These are phyloP conservation scores for Drosophila demipolita DNA, from an alignment of 2,888 invertebrate species.

Conservation along the genomic window DNA sequence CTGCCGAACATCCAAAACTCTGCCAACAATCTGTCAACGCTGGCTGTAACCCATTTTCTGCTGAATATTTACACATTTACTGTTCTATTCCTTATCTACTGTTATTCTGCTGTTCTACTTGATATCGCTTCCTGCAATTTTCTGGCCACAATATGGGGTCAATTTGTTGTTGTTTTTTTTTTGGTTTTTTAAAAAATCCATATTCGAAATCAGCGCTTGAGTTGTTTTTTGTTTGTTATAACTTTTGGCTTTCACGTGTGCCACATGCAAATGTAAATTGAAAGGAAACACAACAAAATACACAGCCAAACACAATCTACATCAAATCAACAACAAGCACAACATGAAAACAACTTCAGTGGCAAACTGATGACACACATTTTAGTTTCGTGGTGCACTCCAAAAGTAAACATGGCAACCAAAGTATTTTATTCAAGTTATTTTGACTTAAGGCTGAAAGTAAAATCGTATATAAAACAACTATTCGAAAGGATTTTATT, in stretches of 20 bases:
- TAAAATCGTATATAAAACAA: neutral
- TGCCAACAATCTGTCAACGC: slow-evolving; percentile 25
- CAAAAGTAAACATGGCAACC: neutral
- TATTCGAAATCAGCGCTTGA: slow-evolving; percentile 50
- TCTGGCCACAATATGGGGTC: slow-evolving; percentile 58
- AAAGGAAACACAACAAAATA: slow-evolving; percentile 5
- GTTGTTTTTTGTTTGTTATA: slow-evolving; percentile 34
- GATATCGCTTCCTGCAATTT: slow-evolving; percentile 35
- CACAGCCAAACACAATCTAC: slow-evolving; percentile 24
- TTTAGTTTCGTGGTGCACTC: slow-evolving; percentile 16
- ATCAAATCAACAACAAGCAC: slow-evolving; percentile 13
- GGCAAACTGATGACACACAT: slow-evolving; percentile 55
- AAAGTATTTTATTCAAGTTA: neutral
- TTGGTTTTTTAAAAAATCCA: slow-evolving; percentile 32
- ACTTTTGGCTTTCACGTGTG: slow-evolving; percentile 34
- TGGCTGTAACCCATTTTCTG: slow-evolving; percentile 39
- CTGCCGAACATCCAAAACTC: slow-evolving; percentile 16
- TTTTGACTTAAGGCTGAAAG: neutral
- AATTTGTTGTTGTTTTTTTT: slow-evolving; percentile 35
- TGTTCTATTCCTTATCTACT: neutral
- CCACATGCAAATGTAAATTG: slow-evolving; percentile 51
- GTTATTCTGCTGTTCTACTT: slow-evolving; percentile 2
- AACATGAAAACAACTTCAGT: slow-evolving; percentile 18
- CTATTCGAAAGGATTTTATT: neutral
- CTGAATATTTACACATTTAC: slow-evolving; percentile 6